Percentiles rank a stretch among this genome's conserved stretches.
These are phyloP conservation scores for Otus sunia DNA, from an alignment of 2,113 vertebrate genomes.

Conservation along the genomic window DNA sequence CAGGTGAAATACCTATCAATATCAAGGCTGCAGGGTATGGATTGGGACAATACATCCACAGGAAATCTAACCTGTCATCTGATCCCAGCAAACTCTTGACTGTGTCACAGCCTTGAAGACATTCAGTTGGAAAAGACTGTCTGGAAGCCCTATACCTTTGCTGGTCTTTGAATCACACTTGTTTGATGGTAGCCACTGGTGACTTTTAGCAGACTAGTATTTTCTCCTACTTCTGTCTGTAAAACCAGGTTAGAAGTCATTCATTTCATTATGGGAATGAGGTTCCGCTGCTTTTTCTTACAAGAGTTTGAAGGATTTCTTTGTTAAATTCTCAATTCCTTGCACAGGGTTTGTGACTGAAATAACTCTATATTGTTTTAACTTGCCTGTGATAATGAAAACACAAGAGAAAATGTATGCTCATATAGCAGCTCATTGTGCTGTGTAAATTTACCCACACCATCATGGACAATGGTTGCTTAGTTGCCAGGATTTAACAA, in stretches of 20 bases:
- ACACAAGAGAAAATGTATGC: not conserved
- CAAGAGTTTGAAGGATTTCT: not conserved
- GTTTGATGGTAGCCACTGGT: not conserved
- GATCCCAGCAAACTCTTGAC: not conserved
- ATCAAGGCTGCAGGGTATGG: not conserved
- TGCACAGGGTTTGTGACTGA: not conserved
- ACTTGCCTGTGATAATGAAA: not conserved
- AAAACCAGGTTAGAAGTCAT: not conserved
- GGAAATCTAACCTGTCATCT: not conserved
- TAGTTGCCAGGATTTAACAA: conserved; percentile 22
- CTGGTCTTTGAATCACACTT: not conserved
- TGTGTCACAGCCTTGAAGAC: not conserved
- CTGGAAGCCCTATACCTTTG: not conserved
- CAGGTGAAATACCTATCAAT: not conserved
- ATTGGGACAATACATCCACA: not conserved
- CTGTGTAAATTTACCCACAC: not conserved
- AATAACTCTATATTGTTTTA: not conserved
- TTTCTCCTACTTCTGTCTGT: not conserved
- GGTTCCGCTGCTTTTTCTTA: not conserved
- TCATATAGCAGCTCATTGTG: not conserved
- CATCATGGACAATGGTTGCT: conserved; percentile 3
- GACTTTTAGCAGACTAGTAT: not conserved
- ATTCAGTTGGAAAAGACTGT: not conserved
- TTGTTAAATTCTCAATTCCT: not conserved
- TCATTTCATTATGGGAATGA: not conserved